Conservation (phyloP, 2,797 vertebrate species). For the Sylvilagus floridanus region DNA sequence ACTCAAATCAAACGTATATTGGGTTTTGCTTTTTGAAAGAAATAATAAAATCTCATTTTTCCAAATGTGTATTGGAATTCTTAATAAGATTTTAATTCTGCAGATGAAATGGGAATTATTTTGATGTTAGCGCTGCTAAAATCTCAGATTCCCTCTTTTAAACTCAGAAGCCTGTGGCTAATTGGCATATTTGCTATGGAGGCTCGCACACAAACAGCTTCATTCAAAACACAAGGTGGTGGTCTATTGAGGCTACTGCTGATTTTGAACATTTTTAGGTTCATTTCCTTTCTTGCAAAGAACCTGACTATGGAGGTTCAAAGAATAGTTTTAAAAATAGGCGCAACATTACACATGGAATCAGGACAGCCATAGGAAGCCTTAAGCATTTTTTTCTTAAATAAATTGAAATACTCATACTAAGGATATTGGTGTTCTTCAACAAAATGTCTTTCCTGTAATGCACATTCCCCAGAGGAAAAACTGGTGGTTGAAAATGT, state of each 20-base stretch:
- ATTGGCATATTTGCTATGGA: background rate
- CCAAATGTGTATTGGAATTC: background rate
- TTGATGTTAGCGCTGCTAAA: background rate
- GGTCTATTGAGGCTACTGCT: background rate
- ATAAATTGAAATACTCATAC: background rate
- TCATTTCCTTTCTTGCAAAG: background rate
- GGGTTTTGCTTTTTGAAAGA: background rate
- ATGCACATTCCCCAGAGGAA: background rate
- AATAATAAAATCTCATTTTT: background rate
- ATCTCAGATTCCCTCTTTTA: slow-evolving; percentile 8
- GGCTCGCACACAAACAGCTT: background rate
- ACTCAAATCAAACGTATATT: background rate
- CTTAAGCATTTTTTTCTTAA: background rate
- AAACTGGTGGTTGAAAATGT: background rate
- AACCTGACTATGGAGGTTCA: background rate
- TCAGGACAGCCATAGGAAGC: background rate
- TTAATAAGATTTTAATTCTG: slow-evolving; percentile 40
- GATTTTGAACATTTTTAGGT: slow-evolving; percentile 23
- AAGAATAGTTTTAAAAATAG: background rate
- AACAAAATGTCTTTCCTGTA: background rate
- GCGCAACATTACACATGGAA: background rate
- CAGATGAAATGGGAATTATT: background rate
- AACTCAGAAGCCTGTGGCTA: background rate
- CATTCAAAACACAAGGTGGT: background rate
- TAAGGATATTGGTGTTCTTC: background rate